Base-by-base conservation (phyloP, 2,797 vertebrate species). In the Hipposideros larvatus region DNA sequence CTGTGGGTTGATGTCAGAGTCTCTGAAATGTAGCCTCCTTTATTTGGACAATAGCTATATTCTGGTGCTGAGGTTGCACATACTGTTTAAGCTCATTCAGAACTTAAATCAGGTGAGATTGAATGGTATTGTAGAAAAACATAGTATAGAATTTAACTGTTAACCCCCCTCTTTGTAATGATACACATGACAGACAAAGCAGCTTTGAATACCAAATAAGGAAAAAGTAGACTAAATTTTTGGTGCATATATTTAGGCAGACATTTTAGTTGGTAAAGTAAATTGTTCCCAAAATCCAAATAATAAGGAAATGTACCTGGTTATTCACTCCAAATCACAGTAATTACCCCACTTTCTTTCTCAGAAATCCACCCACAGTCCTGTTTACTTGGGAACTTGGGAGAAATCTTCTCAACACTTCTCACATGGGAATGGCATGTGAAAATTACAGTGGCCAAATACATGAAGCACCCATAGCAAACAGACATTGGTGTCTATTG, bases 1-100 rank as follows among this genome's bases (percentile, higher is more conserved):
- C 94, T 97, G 83, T 19, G 48, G 94, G 61, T 26, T 93, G 31
- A 83, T 97, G 83, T 97, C 94, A 96, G 93, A 96, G 82, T 97
- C 98, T 88, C 84, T 95, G 73, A 34, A 97, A 97, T 71, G 48
- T 34, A 92, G 96, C 91, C 87, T 86, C 11, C 91, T 24, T 92
- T 41, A 96, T 11, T 68, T 1, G 3, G 28, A 34, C 59, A 96
- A 41, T 48, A 94, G 53, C 59, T 8, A 18, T 2, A 65, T 53
- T 55, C n/a, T 83, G 90, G 24, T 96, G 95, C 68, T 91, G 46
- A 78, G 41, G 70, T 5, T 89, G 3, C 26, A 79, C 4, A 15
- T 59, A 19, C 21, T 53, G 2, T 28, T 75, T 87, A 85, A 41
- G 16, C 84, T 3, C 7, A 71, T 53, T 87, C 43, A 70, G n/a